Percentiles rank a stretch among this genome's conserved stretches.
These are phyloP conservation scores for Sphyrna mokarran DNA, from an alignment of 2,113 vertebrate genomes.

Conservation along the genomic window DNA sequence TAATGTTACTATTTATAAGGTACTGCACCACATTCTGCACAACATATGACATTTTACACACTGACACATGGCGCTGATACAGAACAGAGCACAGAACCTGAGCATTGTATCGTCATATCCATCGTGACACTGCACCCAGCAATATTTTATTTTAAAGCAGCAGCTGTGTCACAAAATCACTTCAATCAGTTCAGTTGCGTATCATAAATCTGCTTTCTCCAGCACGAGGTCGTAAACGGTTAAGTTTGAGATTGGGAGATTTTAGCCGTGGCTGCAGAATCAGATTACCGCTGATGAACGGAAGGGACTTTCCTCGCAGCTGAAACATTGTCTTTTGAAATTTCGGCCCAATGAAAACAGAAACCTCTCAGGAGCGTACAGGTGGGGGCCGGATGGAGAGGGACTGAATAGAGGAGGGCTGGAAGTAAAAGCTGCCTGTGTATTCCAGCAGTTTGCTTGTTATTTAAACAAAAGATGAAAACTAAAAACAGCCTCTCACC, in stretches of 20 bases:
- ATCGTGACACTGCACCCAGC: not conserved
- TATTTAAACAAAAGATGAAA: too few species aligned
- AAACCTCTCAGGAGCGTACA: not conserved
- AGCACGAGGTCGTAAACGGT: not conserved
- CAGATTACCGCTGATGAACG: not conserved
- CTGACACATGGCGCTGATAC: not conserved
- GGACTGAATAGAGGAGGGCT: too few species aligned
- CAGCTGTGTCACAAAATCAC: not conserved
- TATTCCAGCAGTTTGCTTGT: too few species aligned
- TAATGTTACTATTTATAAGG: constrained; percentile 13
- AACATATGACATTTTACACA: not conserved
- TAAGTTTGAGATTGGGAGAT: not conserved
- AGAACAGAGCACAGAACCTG: not conserved
- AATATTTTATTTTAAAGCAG: not conserved
- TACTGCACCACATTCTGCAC: not conserved
- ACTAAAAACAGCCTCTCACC: too few species aligned
- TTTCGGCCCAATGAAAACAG: not conserved
- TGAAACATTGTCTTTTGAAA: not conserved
- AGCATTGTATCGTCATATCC: not conserved
- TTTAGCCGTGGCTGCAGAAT: not conserved
- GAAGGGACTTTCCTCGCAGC: not conserved
- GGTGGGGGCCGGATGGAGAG: too few species aligned
- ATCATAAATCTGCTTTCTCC: not conserved
- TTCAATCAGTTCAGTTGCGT: not conserved
- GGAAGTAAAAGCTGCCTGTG: too few species aligned